A percentile compares a stretch with the other conserved stretches of the same genome.
Conservation (phyloP, 2,113 vertebrate genomes). For the Phyllostomus hastatus region DNA sequence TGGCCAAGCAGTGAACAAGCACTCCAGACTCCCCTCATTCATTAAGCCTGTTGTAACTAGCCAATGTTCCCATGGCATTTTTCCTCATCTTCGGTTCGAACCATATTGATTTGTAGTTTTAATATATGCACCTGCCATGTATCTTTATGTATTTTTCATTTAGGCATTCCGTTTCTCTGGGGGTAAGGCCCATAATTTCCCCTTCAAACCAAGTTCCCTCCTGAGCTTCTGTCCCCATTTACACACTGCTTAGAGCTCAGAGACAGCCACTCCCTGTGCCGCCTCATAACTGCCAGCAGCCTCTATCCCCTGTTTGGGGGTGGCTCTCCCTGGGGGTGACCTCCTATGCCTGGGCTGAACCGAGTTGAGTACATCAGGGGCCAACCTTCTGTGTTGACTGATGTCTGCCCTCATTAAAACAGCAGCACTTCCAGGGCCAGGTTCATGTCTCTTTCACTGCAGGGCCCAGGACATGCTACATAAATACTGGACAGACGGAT, state of each 20-base stretch:
- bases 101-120: neutral
- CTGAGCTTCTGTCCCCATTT: neutral
- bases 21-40: neutral
- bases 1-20: neutral
- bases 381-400: neutral
- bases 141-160: neutral
- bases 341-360: neutral
- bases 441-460: accelerated
- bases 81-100: neutral
- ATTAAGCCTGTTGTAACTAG: neutral
- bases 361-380: neutral
- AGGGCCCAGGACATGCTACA: neutral
- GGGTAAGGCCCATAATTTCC: neutral
- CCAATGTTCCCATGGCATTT: neutral
- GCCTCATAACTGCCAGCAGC: neutral
- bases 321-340: neutral
- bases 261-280: neutral
- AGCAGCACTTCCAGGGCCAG: neutral
- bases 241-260: neutral
- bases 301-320: neutral
- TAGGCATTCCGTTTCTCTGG: neutral
- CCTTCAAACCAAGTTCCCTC: neutral
- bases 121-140: neutral
- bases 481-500: neutral
- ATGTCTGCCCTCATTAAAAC: too few relatives aligned